phyloP scores from a whole-genome alignment of 2,888 invertebrate genomes.

The Torymus texanus region DNA sequence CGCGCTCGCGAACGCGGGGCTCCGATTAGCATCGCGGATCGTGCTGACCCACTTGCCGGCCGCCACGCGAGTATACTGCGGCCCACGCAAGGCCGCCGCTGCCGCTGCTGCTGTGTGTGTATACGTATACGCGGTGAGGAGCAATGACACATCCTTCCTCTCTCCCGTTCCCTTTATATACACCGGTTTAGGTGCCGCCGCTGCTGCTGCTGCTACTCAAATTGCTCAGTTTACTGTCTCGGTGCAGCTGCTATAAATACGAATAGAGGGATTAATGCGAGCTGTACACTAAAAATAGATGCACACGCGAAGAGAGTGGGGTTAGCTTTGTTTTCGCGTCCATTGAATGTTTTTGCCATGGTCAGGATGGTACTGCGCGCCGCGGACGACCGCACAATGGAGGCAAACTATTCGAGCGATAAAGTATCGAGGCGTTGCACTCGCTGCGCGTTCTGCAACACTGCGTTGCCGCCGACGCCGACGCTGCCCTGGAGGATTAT shows the following conservation, averaged over 20 bases:
- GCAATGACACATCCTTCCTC: conserved; percentile 37
- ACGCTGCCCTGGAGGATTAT: neutral
- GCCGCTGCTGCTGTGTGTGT: neutral
- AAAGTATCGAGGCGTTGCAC: neutral
- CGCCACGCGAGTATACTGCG: conserved; percentile 16
- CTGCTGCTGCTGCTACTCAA: neutral
- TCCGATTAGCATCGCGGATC: conserved; percentile 42
- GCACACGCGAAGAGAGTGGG: too few species aligned
- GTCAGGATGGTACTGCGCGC: neutral
- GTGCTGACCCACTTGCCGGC: conserved; percentile 35
- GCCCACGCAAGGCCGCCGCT: conserved; percentile 47
- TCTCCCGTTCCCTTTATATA: neutral
- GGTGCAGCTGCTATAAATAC: too few species aligned
- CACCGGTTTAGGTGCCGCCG: conserved; percentile 10
- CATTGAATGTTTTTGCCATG: too few species aligned
- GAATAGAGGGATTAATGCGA: too few species aligned
- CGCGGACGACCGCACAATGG: neutral
- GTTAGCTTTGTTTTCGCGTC: too few species aligned
- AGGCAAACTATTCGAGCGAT: conserved; percentile 4
- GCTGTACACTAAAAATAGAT: too few species aligned
- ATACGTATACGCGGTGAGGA: conserved; percentile 2
- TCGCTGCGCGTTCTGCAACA: neutral
- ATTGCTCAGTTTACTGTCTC: too few species aligned
- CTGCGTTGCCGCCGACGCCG: neutral
- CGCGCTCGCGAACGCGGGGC: neutral